Percentiles rank a stretch among this genome's conserved stretches.
phyloP scores from a whole-genome alignment of 1,140 invertebrate genomes.

The Sesamia nonagrioides region DNA sequence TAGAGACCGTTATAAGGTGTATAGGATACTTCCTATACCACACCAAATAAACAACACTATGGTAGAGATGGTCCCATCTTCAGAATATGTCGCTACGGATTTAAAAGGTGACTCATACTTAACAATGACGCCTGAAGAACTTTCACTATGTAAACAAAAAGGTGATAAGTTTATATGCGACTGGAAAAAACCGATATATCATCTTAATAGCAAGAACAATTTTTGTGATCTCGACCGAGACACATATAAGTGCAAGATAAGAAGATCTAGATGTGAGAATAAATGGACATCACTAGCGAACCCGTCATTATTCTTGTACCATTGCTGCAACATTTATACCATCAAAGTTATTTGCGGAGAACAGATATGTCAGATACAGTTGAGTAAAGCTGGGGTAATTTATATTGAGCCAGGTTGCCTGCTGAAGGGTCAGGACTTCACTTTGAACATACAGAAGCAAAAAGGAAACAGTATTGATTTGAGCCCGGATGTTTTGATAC shows the following conservation, averaged over 20 bases:
- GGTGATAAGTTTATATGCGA: not conserved
- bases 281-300: not conserved
- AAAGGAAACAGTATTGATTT: not conserved
- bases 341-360: not conserved
- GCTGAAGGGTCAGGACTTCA: not conserved
- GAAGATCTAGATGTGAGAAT: not conserved
- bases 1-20: conserved; percentile 20
- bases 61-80: not conserved
- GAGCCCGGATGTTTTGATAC: too few species aligned
- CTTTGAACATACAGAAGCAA: not conserved
- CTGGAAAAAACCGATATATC: not conserved
- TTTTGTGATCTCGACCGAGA: not conserved
- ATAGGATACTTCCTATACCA: conserved; percentile 1
- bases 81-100: conserved; percentile 7
- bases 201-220: not conserved
- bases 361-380: not conserved
- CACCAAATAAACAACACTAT: not conserved
- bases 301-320: not conserved
- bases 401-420: not conserved
- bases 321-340: conserved; percentile 11
- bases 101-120: not conserved
- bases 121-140: not conserved
- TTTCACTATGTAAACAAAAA: not conserved
- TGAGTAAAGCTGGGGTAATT: not conserved
- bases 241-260: not conserved